Evolutionary conservation across 1,140 invertebrate genomes (phyloP).

Genomic region (Nymphalis io): DNA sequence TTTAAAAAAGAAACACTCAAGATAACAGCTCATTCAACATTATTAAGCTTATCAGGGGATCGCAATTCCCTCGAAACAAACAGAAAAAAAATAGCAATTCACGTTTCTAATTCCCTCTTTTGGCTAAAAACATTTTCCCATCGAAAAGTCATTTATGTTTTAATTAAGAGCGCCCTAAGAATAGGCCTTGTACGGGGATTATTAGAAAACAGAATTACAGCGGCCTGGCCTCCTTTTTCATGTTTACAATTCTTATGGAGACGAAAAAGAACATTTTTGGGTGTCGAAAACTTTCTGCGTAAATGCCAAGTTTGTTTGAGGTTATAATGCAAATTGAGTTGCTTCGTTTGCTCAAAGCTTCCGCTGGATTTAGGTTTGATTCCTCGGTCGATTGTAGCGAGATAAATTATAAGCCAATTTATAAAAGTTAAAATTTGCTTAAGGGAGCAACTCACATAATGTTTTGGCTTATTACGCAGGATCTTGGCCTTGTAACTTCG

Average conservation of each 20-base stretch:
- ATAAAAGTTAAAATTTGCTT: slow-evolving; percentile 19
- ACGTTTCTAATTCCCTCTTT: slow-evolving; percentile 48
- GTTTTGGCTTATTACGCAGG: slow-evolving; percentile 16
- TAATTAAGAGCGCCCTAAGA: slow-evolving; percentile 56
- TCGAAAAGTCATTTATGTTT: slow-evolving; percentile 60
- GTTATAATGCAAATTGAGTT: slow-evolving; percentile 39
- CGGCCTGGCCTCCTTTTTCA: slow-evolving; percentile 22
- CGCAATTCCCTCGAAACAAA: slow-evolving; percentile 8
- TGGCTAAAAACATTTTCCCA: slow-evolving; percentile 47
- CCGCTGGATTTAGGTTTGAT: slow-evolving; percentile 27
- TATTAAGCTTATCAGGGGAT: slow-evolving; percentile 19
- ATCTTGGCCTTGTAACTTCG: slow-evolving; percentile 1
- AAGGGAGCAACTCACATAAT: slow-evolving; percentile 20
- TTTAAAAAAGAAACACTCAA: slow-evolving; percentile 7
- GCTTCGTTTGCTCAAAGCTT: slow-evolving; percentile 37
- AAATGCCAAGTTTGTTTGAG: slow-evolving; percentile 26
- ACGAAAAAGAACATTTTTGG: slow-evolving; percentile 12
- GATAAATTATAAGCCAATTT: slow-evolving; percentile 31
- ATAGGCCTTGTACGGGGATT: slow-evolving; percentile 45
- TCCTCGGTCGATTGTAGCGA: slow-evolving; percentile 22
- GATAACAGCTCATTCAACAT: not conserved
- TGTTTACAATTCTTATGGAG: slow-evolving; percentile 34
- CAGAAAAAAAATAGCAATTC: slow-evolving; percentile 50
- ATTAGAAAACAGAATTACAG: slow-evolving; percentile 51
- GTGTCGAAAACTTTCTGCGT: slow-evolving; percentile 21